Evolutionary conservation across 2,888 invertebrate genomes (phyloP).

Genomic region (Leptinotarsa juncta): DNA sequence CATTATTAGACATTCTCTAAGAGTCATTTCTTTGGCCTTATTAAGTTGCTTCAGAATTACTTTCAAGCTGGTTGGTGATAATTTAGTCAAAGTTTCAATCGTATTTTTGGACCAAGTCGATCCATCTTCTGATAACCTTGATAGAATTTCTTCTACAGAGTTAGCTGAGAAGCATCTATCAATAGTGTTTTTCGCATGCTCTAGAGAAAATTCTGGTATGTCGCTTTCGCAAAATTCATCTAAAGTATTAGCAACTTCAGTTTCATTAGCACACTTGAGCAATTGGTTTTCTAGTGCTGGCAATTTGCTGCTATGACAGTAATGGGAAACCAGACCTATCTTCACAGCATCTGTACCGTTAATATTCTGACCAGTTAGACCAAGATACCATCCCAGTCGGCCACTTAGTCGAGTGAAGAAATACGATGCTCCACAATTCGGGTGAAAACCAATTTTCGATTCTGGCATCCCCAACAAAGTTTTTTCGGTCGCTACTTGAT

Average conservation of each 20-base stretch:
- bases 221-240: slow-evolving; percentile 71
- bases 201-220: slow-evolving; percentile 73
- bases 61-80: slow-evolving; percentile 95
- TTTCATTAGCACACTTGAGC: slow-evolving; percentile 67
- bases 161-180: slow-evolving; percentile 81
- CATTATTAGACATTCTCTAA: slow-evolving; percentile 88
- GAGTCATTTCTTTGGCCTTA: slow-evolving; percentile 77
- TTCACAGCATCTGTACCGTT: slow-evolving; percentile 84
- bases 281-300: slow-evolving; percentile 74
- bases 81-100: slow-evolving; percentile 76
- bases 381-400: slow-evolving; percentile 89
- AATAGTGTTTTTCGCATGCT: slow-evolving; percentile 78
- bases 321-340: slow-evolving; percentile 95
- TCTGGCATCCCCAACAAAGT: slow-evolving; percentile 99
- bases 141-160: slow-evolving; percentile 83
- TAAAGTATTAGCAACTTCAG: slow-evolving; percentile 70
- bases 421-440: slow-evolving; percentile 95
- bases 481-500: slow-evolving; percentile 92
- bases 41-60: slow-evolving; percentile 83
- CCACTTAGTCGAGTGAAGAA: slow-evolving; percentile 88
- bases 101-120: slow-evolving; percentile 86
- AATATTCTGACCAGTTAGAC: slow-evolving; percentile 78
- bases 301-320: slow-evolving; percentile 74
- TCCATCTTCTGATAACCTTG: slow-evolving; percentile 79
- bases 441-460: slow-evolving; percentile 94